These are phyloP conservation scores for Sphinx pinastri DNA, from an alignment of 2,888 invertebrate genomes.

Conservation along the genomic window DNA sequence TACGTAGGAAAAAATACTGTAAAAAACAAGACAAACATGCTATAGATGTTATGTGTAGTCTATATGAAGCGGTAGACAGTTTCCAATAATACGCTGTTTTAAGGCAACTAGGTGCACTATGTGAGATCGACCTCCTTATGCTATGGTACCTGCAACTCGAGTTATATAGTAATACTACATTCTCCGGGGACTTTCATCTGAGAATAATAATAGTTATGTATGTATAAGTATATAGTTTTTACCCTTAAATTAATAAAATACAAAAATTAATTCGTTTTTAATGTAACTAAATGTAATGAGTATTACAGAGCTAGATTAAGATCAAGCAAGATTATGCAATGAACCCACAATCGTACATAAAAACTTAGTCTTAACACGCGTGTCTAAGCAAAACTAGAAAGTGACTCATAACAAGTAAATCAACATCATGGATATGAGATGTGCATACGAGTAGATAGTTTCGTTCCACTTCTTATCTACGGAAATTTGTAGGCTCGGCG, in stretches of 20 bases:
- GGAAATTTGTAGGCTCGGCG: constrained; percentile 6
- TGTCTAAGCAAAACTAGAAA: constrained; percentile 24
- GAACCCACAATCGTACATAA: background rate
- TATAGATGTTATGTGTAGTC: background rate
- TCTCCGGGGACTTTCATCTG: background rate
- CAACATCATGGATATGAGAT: constrained; percentile 8
- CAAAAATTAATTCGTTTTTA: too few species aligned
- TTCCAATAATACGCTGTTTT: constrained; percentile 11
- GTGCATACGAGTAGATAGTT: background rate
- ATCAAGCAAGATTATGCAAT: background rate
- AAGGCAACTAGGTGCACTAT: background rate
- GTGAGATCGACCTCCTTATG: constrained; percentile 10
- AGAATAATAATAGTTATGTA: background rate
- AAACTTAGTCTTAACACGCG: background rate
- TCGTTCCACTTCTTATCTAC: background rate
- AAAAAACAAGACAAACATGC: background rate
- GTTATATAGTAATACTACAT: background rate
- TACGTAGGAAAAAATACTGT: background rate
- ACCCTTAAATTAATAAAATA: background rate
- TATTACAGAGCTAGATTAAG: background rate
- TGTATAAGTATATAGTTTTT: background rate
- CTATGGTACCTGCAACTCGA: background rate
- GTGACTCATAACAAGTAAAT: constrained; percentile 25
- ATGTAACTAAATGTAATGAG: too few species aligned
- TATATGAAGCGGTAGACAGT: background rate